Conservation (phyloP, 2,888 invertebrate genomes). For the Sarcophaga carnaria region DNA sequence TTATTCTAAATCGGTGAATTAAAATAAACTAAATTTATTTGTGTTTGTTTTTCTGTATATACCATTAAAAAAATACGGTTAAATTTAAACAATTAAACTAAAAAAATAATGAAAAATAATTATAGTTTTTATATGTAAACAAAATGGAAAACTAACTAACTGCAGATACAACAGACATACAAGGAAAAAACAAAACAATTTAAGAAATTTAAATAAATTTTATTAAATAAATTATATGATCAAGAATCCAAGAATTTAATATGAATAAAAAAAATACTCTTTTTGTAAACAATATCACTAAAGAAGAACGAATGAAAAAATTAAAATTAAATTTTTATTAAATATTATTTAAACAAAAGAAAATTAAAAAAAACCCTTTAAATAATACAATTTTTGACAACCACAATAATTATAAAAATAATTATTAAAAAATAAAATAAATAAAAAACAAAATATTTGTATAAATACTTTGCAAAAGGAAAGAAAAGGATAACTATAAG, state of each 20-base stretch:
- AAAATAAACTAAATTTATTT: not conserved
- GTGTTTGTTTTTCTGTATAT: not conserved
- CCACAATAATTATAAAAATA: constrained; percentile 45
- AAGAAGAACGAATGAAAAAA: constrained; percentile 31
- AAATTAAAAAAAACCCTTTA: constrained; percentile 5
- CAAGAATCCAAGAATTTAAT: constrained; percentile 51
- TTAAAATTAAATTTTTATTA: constrained; percentile 39
- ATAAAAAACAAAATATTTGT: constrained; percentile 41
- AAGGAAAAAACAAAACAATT: constrained; percentile 71
- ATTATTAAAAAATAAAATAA: constrained; percentile 6
- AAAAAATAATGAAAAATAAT: constrained; percentile 16
- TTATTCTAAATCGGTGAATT: too few relatives aligned
- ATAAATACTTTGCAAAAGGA: constrained; percentile 49
- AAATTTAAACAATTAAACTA: constrained; percentile 2
- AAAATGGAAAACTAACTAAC: constrained; percentile 55
- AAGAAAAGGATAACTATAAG: constrained; percentile 7
- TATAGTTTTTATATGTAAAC: constrained; percentile 47
- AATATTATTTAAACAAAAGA: constrained; percentile 20
- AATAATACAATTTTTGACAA: constrained; percentile 43
- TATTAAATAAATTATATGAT: constrained; percentile 74
- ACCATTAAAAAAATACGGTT: not conserved
- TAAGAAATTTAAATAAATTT: constrained; percentile 76
- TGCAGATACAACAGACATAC: constrained; percentile 71
- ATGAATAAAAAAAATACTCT: constrained; percentile 22
- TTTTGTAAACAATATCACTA: constrained; percentile 46